Evolutionary conservation across 2,888 invertebrate genomes (phyloP).

Genomic region (Brachyptera risi): DNA sequence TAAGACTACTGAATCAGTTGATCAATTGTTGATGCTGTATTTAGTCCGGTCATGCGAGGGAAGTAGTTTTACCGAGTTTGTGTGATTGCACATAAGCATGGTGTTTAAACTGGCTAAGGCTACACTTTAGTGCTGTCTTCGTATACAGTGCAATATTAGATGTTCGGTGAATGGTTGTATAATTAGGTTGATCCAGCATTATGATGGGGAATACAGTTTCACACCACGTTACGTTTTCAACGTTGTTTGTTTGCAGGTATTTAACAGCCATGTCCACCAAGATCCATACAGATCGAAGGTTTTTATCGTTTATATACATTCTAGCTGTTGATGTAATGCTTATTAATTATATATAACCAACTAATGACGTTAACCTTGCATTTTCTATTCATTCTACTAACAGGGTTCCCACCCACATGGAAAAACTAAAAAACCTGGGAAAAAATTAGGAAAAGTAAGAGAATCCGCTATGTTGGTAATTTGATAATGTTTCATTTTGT

Average conservation of each 20-base stretch:
- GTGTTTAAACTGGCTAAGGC: too few relatives aligned
- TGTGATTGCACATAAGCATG: too few relatives aligned
- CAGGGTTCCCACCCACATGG: constrained; percentile 22
- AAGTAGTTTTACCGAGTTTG: too few relatives aligned
- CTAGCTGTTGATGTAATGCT: constrained; percentile 26
- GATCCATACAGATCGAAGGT: constrained; percentile 91
- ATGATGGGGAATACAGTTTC: too few relatives aligned
- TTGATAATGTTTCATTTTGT: constrained; percentile 19
- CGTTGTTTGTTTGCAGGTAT: constrained; percentile 62
- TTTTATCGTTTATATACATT: constrained; percentile 52
- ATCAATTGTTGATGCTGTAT: too few relatives aligned
- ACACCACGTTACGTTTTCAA: not conserved
- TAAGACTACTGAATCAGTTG: too few relatives aligned
- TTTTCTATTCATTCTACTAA: constrained; percentile 14
- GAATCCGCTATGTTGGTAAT: constrained; percentile 3
- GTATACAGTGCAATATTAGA: too few relatives aligned
- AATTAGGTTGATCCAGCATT: too few relatives aligned
- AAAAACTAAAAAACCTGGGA: constrained; percentile 22
- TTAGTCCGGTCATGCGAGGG: too few relatives aligned
- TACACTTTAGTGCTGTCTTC: too few relatives aligned
- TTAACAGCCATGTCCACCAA: constrained; percentile 93
- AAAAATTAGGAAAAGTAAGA: constrained; percentile 22
- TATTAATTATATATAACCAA: too few relatives aligned
- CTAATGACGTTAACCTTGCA: constrained; percentile 20
- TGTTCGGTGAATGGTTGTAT: too few relatives aligned